Conservation (phyloP, 2,888 invertebrate species). For the Tholera decimalis region DNA sequence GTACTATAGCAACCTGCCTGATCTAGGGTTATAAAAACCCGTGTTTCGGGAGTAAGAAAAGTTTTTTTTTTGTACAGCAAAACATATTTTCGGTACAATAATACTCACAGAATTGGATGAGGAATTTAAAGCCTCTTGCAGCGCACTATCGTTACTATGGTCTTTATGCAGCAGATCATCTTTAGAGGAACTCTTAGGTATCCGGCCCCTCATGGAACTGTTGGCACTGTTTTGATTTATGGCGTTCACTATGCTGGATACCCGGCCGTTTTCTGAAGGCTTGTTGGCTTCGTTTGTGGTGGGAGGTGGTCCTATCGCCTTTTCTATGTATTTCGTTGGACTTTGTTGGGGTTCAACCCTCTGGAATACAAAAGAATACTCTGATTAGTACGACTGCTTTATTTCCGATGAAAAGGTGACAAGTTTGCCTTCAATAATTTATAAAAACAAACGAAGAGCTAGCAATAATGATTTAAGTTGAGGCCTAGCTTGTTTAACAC, state of each 20-base stretch:
- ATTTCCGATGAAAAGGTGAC: background rate
- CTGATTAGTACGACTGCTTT: background rate
- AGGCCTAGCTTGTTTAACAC: too few species aligned
- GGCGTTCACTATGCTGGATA: slow-evolving; percentile 87
- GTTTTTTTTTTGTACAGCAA: too few species aligned
- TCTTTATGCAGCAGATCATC: slow-evolving; percentile 85
- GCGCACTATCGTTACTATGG: slow-evolving; percentile 76
- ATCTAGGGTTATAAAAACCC: too few species aligned
- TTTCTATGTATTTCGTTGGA: slow-evolving; percentile 85
- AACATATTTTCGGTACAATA: too few species aligned
- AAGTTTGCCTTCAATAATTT: too few species aligned
- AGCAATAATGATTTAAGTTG: too few species aligned
- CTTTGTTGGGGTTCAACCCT: slow-evolving; percentile 88
- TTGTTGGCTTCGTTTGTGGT: slow-evolving; percentile 70
- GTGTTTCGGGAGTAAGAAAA: too few species aligned
- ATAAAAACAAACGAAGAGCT: too few species aligned
- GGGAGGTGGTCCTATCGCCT: slow-evolving; percentile 80
- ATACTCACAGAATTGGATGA: slow-evolving; percentile 86
- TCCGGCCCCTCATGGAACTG: slow-evolving; percentile 81
- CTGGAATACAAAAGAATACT: slow-evolving; percentile 71
- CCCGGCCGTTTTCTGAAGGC: slow-evolving; percentile 82
- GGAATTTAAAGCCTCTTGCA: slow-evolving; percentile 86
- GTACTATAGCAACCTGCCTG: too few species aligned
- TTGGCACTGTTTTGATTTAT: slow-evolving; percentile 81
- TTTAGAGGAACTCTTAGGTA: slow-evolving; percentile 87